Percentiles rank a stretch among this genome's conserved stretches.
These are phyloP conservation scores for Plotosus lineatus DNA, from an alignment of 2,113 vertebrate genomes.

Conservation along the genomic window DNA sequence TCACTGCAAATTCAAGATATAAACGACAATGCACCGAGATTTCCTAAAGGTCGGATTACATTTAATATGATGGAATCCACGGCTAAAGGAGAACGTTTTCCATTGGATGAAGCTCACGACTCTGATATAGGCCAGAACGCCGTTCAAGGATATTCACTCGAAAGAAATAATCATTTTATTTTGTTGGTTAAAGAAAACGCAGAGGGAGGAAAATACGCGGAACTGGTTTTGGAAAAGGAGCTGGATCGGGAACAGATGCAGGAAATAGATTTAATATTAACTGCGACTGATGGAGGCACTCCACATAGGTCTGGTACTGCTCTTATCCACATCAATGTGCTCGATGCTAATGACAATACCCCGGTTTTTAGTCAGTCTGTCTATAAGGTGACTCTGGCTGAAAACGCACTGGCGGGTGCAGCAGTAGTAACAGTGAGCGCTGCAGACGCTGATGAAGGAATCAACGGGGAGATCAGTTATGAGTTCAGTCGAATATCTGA, in stretches of 20 bases:
- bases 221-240: conserved; percentile 50
- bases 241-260: conserved; percentile 51
- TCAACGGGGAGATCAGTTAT: conserved; percentile 73
- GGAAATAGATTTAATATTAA: conserved; percentile 58
- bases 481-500: conserved; percentile 43
- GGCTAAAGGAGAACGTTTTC: conserved; percentile 61
- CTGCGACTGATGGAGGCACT: conserved; percentile 63
- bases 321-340: conserved; percentile 55
- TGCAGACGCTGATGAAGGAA: conserved; percentile 59
- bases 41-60: conserved; percentile 31
- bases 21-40: conserved; percentile 67
- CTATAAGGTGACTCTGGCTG: conserved; percentile 50
- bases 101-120: conserved; percentile 66
- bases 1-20: conserved; percentile 64
- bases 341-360: conserved; percentile 54
- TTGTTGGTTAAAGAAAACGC: conserved; percentile 32
- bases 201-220: conserved; percentile 40
- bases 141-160: conserved; percentile 52
- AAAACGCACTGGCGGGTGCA: conserved; percentile 50
- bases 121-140: conserved; percentile 69
- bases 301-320: conserved; percentile 65
- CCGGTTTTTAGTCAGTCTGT: conserved; percentile 44
- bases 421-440: conserved; percentile 60
- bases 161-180: conserved; percentile 41
- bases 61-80: conserved; percentile 66